phyloP scores from a whole-genome alignment of 2,113 vertebrate species.

The Pogonocichla stellata region DNA sequence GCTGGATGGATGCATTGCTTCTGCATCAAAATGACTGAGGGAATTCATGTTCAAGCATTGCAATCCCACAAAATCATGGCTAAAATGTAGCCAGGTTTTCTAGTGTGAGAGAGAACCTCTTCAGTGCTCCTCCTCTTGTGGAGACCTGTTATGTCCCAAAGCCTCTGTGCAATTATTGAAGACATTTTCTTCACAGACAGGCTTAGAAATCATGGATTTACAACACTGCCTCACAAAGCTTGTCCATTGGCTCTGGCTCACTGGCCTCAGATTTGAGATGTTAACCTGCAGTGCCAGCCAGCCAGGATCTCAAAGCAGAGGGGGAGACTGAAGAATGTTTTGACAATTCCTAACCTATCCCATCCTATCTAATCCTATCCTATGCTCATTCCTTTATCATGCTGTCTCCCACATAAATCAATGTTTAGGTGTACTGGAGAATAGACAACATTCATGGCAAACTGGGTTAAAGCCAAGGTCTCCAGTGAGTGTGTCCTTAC shows the following conservation, averaged over 20 bases:
- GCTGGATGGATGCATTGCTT: background rate
- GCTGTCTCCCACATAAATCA: background rate
- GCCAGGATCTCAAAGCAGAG: background rate
- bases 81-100: background rate
- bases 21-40: background rate
- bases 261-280: background rate
- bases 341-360: background rate
- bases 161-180: background rate
- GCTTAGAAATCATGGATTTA: background rate
- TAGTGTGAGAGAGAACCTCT: background rate
- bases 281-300: background rate
- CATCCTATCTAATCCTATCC: background rate
- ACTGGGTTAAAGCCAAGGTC: background rate
- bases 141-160: background rate
- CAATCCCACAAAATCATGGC: background rate
- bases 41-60: background rate
- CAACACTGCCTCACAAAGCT: background rate
- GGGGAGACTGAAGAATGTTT: background rate
- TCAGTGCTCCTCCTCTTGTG: background rate
- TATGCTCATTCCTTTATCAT: background rate
- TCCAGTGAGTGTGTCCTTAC: background rate
- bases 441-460: background rate
- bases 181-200: background rate
- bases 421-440: background rate
- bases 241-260: background rate